These are phyloP conservation scores for Lochmaea crataegi DNA, from an alignment of 2,888 invertebrate genomes.

Conservation along the genomic window DNA sequence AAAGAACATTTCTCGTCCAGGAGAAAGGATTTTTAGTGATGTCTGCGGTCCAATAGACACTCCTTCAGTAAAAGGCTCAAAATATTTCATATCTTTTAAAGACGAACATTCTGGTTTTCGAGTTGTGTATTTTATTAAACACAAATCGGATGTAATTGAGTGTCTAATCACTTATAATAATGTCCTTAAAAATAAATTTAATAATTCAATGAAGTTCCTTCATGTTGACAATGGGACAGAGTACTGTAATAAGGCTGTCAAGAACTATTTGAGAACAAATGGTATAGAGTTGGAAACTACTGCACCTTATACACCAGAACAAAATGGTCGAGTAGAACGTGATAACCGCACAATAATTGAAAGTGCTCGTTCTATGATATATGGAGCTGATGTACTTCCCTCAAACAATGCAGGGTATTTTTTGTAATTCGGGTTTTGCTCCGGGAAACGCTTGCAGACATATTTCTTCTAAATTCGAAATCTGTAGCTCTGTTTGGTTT, in stretches of 20 bases:
- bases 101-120: constrained; percentile 36
- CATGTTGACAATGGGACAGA: constrained; percentile 30
- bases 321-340: constrained; percentile 22
- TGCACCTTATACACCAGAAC: constrained; percentile 20
- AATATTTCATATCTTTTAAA: constrained; percentile 41
- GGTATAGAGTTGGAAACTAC: constrained; percentile 18
- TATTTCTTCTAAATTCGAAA: too few species aligned
- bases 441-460: too few species aligned
- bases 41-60: constrained; percentile 40
- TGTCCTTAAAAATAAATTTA: constrained; percentile 38
- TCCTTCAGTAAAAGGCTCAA: constrained; percentile 35
- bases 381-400: constrained; percentile 8
- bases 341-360: constrained; percentile 23
- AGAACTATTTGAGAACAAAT: background rate
- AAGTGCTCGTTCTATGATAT: constrained; percentile 20
- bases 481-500: too few species aligned
- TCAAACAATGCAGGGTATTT: too few species aligned
- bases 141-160: constrained; percentile 36
- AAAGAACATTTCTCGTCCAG: background rate
- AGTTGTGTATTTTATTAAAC: constrained; percentile 37
- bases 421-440: too few species aligned
- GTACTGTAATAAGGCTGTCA: constrained; percentile 26
- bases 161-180: constrained; percentile 33
- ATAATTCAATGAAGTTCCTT: constrained; percentile 31
- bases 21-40: constrained; percentile 36